Percentiles rank a stretch among this genome's conserved stretches.
phyloP scores from a whole-genome alignment of 1,140 invertebrate genomes.

The Aradophagus sp. region DNA sequence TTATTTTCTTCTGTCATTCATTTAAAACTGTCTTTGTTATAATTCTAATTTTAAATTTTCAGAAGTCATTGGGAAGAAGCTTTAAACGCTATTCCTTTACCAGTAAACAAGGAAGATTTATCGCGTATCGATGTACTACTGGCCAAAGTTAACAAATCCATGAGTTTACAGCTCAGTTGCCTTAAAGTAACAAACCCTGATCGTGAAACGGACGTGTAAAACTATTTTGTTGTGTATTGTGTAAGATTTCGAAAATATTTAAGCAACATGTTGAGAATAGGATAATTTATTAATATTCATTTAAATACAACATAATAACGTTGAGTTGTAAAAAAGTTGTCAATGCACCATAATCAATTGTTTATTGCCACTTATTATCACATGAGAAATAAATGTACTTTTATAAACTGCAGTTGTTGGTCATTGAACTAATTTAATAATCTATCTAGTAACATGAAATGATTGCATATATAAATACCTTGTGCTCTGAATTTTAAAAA shows the following conservation, averaged over 20 bases:
- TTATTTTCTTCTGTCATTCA: no score
- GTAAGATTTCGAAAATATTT: slow-evolving; percentile 14
- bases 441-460: no score
- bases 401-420: slow-evolving; percentile 38
- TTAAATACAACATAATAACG: slow-evolving; percentile 26
- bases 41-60: slow-evolving; percentile 6
- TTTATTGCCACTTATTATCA: slow-evolving; percentile 30
- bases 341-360: slow-evolving; percentile 26
- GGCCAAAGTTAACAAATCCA: slow-evolving; percentile 66
- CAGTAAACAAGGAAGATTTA: slow-evolving; percentile 71
- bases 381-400: slow-evolving; percentile 41
- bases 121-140: slow-evolving; percentile 66
- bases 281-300: slow-evolving; percentile 44
- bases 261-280: slow-evolving; percentile 10
- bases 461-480: no score
- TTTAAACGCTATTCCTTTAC: slow-evolving; percentile 76
- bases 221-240: slow-evolving; percentile 21
- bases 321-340: slow-evolving; percentile 28
- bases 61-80: slow-evolving; percentile 79
- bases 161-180: slow-evolving; percentile 71
- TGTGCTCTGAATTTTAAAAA: no score
- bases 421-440: slow-evolving; percentile 2
- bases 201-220: slow-evolving; percentile 42
- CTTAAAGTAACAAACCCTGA: slow-evolving; percentile 53
- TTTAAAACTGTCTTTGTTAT: neutral